These are phyloP conservation scores for Mimachlamys varia DNA, from an alignment of 2,888 invertebrate genomes.

Conservation along the genomic window DNA sequence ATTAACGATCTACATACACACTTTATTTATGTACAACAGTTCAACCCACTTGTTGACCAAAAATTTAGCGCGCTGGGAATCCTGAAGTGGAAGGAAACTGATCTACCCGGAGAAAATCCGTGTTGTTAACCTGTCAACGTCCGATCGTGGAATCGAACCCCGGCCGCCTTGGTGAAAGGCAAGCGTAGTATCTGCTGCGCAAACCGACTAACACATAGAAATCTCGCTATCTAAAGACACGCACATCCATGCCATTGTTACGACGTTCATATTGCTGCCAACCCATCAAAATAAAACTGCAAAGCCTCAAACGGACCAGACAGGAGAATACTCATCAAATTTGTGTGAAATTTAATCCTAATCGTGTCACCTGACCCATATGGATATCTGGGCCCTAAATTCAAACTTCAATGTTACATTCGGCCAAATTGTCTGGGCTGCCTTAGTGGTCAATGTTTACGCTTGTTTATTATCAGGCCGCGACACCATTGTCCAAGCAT, in stretches of 20 bases:
- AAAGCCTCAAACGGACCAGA: background rate
- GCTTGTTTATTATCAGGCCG: background rate
- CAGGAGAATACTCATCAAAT: background rate
- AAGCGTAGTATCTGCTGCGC: too few relatives aligned
- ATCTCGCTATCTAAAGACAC: background rate
- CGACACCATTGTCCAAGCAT: conserved; percentile 39
- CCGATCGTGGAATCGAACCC: too few relatives aligned
- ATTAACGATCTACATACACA: too few relatives aligned
- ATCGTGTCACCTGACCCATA: conserved; percentile 14
- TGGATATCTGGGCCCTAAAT: background rate
- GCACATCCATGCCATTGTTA: background rate
- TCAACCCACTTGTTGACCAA: too few relatives aligned
- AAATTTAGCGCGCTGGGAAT: too few relatives aligned
- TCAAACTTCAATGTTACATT: conserved; percentile 8
- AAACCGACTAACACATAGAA: background rate
- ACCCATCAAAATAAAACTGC: background rate
- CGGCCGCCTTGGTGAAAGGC: too few relatives aligned
- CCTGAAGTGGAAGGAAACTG: too few relatives aligned
- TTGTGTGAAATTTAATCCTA: conserved; percentile 17
- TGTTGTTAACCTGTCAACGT: too few relatives aligned
- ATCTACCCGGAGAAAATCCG: too few relatives aligned
- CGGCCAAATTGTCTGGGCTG: background rate
- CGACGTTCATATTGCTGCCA: background rate
- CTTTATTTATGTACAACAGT: too few relatives aligned
- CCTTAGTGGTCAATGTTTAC: conserved; percentile 8